phyloP scores from a whole-genome alignment of 2,797 vertebrate genomes.

The Acridotheres tristis region DNA sequence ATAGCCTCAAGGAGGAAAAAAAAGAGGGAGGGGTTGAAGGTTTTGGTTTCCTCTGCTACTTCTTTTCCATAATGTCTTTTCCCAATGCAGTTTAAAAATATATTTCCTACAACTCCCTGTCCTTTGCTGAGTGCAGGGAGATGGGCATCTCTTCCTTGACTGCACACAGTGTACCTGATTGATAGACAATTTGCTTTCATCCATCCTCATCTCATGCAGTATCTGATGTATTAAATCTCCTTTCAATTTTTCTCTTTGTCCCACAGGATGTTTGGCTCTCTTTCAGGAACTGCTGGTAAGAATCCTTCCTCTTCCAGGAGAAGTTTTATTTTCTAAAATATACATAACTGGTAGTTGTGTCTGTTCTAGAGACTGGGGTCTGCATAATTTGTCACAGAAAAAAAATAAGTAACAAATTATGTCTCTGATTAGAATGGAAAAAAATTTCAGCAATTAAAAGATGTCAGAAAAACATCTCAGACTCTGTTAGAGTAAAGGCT shows the following conservation, averaged over 20 bases:
- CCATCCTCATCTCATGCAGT: not conserved
- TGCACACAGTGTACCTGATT: not conserved
- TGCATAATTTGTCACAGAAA: not conserved
- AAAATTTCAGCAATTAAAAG: not conserved
- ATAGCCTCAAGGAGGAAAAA: not conserved
- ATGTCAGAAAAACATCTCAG: not conserved
- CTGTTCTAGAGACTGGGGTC: not conserved
- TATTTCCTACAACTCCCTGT: not conserved
- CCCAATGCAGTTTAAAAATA: not conserved
- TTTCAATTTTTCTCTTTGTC: not conserved
- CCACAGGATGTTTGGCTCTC: constrained; percentile 42
- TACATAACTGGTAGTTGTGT: not conserved
- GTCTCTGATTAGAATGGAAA: not conserved
- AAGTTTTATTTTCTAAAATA: not conserved
- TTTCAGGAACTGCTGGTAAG: constrained; percentile 31
- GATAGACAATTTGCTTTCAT: not conserved
- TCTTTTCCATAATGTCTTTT: not conserved
- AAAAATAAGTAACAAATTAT: not conserved
- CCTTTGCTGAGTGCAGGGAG: not conserved
- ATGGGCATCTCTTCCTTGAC: not conserved
- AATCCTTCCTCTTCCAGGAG: not conserved
- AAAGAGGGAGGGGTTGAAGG: not conserved
- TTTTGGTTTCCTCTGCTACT: not conserved
- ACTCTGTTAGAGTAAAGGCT: not conserved
- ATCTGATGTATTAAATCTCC: not conserved